Percentiles rank a stretch among this genome's conserved stretches.
Conservation (phyloP, 2,113 vertebrate species). For the Apaloderma vittatum region DNA sequence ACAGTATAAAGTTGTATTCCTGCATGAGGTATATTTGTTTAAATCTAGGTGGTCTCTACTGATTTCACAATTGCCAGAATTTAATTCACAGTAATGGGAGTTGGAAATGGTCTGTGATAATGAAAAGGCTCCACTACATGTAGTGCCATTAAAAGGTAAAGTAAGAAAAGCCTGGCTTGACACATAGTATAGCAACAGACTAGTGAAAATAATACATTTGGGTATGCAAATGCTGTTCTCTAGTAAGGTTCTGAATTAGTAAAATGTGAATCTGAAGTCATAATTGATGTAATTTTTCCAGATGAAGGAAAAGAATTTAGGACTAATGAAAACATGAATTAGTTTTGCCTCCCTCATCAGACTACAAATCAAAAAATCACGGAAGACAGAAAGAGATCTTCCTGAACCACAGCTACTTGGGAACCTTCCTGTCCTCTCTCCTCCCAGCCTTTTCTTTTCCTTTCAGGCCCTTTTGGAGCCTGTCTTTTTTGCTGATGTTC, state of each 20-base stretch:
- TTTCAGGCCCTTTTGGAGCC: not conserved
- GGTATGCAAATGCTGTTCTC: not conserved
- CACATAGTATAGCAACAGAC: not conserved
- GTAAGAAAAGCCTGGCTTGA: not conserved
- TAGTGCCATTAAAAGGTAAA: not conserved
- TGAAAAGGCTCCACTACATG: not conserved
- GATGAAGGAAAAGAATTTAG: not conserved
- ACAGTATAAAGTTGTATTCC: not conserved
- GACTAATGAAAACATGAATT: not conserved
- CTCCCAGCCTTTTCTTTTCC: not conserved
- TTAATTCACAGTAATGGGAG: not conserved
- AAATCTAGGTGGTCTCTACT: not conserved
- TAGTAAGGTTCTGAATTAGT: not conserved
- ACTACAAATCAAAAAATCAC: not conserved
- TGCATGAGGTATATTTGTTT: not conserved
- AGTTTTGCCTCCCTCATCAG: not conserved
- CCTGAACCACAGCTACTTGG: not conserved
- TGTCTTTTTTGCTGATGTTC: constrained; percentile 13
- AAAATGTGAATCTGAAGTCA: not conserved
- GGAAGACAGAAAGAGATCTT: not conserved
- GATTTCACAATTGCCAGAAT: not conserved
- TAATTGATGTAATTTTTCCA: not conserved
- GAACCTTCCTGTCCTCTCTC: not conserved
- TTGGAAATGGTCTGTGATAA: not conserved
- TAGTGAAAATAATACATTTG: not conserved